These are phyloP conservation scores for Pomatorhinus ruficollis DNA, from an alignment of 2,113 vertebrate genomes.

Conservation along the genomic window DNA sequence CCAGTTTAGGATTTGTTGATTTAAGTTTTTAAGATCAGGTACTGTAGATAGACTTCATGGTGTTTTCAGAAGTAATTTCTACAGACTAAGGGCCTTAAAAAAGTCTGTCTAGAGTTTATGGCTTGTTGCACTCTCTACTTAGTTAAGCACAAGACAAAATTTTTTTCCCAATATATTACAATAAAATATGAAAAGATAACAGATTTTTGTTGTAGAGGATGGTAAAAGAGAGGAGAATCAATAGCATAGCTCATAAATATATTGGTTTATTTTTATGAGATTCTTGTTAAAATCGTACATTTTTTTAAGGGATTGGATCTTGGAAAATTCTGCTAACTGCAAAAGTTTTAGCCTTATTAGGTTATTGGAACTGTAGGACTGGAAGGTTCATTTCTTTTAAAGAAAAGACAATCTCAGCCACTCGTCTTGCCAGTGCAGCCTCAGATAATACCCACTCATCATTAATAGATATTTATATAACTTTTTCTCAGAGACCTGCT, in stretches of 20 bases:
- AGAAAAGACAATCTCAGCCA: background rate
- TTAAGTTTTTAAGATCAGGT: background rate
- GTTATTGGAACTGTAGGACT: background rate
- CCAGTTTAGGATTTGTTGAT: background rate
- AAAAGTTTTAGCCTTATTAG: background rate
- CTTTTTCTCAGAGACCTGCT: background rate
- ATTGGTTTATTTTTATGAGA: background rate
- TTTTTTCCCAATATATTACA: background rate
- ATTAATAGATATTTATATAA: background rate
- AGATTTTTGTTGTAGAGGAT: background rate
- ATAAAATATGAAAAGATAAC: background rate
- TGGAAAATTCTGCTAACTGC: background rate
- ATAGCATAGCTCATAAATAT: background rate
- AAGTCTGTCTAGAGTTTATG: background rate
- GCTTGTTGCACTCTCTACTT: background rate
- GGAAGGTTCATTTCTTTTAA: background rate
- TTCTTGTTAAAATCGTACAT: background rate
- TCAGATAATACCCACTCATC: background rate
- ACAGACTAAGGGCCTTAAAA: background rate
- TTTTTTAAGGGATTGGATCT: background rate
- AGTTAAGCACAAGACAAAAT: background rate
- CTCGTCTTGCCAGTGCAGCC: accelerated
- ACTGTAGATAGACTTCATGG: background rate
- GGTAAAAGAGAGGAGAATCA: background rate
- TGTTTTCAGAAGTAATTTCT: background rate